These are phyloP conservation scores for Malthinus seriepunctatus DNA, from an alignment of 2,888 invertebrate genomes.

Conservation along the genomic window DNA sequence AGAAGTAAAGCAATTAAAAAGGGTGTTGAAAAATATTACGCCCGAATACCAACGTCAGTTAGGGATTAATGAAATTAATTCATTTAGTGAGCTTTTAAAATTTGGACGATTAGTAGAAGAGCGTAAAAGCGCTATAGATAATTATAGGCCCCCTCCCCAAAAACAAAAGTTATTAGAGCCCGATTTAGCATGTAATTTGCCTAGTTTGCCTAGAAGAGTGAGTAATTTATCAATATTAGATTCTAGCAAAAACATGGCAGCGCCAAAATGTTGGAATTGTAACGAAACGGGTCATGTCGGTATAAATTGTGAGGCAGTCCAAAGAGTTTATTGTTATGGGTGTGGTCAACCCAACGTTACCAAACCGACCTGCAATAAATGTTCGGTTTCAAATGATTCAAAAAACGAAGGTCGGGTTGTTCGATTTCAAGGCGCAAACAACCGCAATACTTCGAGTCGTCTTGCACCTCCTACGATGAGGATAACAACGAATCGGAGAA, in stretches of 20 bases:
- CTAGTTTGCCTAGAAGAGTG: no score
- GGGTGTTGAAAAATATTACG: not conserved
- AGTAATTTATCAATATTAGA: no score
- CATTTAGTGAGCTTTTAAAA: not conserved
- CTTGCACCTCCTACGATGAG: no score
- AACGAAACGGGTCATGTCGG: not conserved
- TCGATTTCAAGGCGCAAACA: no score
- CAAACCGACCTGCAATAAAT: not conserved
- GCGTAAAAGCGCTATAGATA: not conserved
- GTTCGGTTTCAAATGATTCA: not conserved
- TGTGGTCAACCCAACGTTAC: not conserved
- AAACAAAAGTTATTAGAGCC: no score
- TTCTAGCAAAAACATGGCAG: no score
- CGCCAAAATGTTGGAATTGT: constrained; percentile 24
- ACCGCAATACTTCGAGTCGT: no score
- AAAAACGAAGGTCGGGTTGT: not conserved
- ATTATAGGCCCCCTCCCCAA: not conserved
- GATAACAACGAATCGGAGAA: no score
- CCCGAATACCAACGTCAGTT: not conserved
- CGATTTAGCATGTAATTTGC: no score
- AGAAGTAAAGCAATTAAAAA: not conserved
- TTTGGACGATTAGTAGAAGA: not conserved
- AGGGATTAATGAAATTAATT: not conserved
- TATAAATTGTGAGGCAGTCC: not conserved
- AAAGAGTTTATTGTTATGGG: not conserved